These are phyloP conservation scores for Akabosia matsudoensis DNA, from an alignment of 1,140 invertebrate genomes.

Conservation along the genomic window DNA sequence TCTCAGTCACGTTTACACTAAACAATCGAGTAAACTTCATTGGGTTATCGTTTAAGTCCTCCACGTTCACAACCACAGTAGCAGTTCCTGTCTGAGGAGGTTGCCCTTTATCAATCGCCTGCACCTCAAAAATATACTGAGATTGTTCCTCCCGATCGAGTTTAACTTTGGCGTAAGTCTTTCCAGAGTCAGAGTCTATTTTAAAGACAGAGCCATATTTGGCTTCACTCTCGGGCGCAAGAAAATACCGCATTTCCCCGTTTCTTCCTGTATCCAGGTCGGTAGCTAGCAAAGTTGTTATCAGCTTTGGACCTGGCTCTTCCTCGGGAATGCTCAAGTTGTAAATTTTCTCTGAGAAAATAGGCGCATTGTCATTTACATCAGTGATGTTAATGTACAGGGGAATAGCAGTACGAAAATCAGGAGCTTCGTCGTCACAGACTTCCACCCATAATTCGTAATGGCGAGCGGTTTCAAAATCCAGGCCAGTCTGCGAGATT, in stretches of 20 bases:
- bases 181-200: constrained; percentile 74
- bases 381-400: constrained; percentile 83
- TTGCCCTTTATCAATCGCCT: constrained; percentile 80
- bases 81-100: constrained; percentile 77
- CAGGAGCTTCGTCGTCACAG: constrained; percentile 73
- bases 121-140: constrained; percentile 76
- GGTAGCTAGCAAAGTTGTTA: constrained; percentile 72
- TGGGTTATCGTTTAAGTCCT: constrained; percentile 83
- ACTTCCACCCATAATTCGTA: constrained; percentile 94
- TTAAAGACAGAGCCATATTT: constrained; percentile 71
- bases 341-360: constrained; percentile 75
- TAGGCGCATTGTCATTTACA: constrained; percentile 84
- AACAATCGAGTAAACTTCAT: constrained; percentile 88
- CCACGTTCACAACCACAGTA: constrained; percentile 75
- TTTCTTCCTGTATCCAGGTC: constrained; percentile 86
- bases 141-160: constrained; percentile 85
- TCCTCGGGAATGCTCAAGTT: constrained; percentile 82
- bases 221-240: constrained; percentile 58
- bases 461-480: constrained; percentile 77
- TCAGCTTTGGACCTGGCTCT: constrained; percentile 71
- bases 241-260: constrained; percentile 73
- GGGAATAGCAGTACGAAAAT: constrained; percentile 65
- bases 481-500: constrained; percentile 71
- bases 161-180: constrained; percentile 75
- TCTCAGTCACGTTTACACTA: constrained; percentile 92